phyloP scores from a whole-genome alignment of 2,113 vertebrate genomes.

The Hoplias malabaricus region DNA sequence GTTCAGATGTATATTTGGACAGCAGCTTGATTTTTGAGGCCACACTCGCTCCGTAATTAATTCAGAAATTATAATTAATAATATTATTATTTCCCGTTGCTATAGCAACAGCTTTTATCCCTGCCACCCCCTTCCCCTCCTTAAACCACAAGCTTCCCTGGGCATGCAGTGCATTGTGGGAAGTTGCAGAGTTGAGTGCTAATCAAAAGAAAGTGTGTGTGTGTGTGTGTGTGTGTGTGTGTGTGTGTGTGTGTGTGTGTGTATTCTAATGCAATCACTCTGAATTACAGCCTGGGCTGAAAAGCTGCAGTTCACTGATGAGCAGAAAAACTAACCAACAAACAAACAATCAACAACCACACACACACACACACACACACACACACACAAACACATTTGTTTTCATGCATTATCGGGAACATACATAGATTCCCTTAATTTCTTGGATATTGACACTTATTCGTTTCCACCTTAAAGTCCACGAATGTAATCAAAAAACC shows the following conservation, averaged over 20 bases:
- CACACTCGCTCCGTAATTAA: neutral
- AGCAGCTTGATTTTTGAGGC: neutral
- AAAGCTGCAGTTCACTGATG: slow-evolving; percentile 37
- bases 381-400: too few relatives aligned
- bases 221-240: slow-evolving; percentile 16
- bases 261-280: slow-evolving; percentile 49
- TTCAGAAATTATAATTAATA: too few relatives aligned
- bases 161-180: neutral
- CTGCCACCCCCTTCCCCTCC: too few relatives aligned
- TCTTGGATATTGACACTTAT: too few relatives aligned
- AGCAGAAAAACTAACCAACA: slow-evolving; percentile 28
- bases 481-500: too few relatives aligned
- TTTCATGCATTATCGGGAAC: too few relatives aligned
- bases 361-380: neutral
- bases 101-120: neutral
- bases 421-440: too few relatives aligned
- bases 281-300: slow-evolving; percentile 42
- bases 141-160: neutral
- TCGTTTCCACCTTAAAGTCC: too few relatives aligned
- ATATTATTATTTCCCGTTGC: too few relatives aligned
- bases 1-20: neutral
- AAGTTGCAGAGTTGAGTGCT: neutral
- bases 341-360: slow-evolving; percentile 18
- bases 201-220: slow-evolving; percentile 11
- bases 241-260: neutral